phyloP scores from a whole-genome alignment of 1,140 invertebrate genomes.

The Brachionus rotundiformis region DNA sequence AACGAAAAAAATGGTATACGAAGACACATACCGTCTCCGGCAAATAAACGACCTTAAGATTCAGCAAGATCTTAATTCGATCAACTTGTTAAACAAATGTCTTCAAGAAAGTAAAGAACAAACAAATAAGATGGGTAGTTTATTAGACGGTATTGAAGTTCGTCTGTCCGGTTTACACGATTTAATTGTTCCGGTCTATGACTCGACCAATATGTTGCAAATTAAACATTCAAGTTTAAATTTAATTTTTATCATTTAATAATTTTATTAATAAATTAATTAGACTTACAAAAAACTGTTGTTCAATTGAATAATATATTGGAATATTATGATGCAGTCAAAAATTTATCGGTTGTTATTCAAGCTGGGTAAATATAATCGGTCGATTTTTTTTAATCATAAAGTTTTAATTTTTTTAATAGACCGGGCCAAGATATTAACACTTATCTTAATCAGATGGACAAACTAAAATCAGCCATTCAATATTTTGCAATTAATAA shows the following conservation, averaged over 20 bases:
- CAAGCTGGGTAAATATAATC: slow-evolving; percentile 51
- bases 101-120: slow-evolving; percentile 36
- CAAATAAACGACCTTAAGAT: slow-evolving; percentile 48
- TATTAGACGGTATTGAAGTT: slow-evolving; percentile 33
- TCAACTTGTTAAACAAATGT: slow-evolving; percentile 18
- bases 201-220: slow-evolving; percentile 39
- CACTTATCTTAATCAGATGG: slow-evolving; percentile 18
- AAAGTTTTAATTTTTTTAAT: neutral
- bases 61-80: slow-evolving; percentile 28
- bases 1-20: slow-evolving; percentile 33
- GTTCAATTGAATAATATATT: slow-evolving; percentile 35
- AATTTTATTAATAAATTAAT: neutral
- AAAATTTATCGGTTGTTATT: neutral
- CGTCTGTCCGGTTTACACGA: slow-evolving; percentile 23
- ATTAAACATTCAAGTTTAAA: slow-evolving; percentile 42
- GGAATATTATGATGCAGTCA: slow-evolving; percentile 35
- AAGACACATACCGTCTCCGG: slow-evolving; percentile 22
- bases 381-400: too few species aligned
- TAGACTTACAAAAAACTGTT: slow-evolving; percentile 36
- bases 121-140: slow-evolving; percentile 28
- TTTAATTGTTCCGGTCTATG: slow-evolving; percentile 40
- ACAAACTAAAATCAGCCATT: slow-evolving; percentile 43
- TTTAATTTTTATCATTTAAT: neutral
- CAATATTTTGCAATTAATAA: slow-evolving; percentile 39
- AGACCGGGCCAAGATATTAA: slow-evolving; percentile 41